These are phyloP conservation scores for Carettochelys insculpta DNA, from an alignment of 2,113 vertebrate species.

Conservation along the genomic window DNA sequence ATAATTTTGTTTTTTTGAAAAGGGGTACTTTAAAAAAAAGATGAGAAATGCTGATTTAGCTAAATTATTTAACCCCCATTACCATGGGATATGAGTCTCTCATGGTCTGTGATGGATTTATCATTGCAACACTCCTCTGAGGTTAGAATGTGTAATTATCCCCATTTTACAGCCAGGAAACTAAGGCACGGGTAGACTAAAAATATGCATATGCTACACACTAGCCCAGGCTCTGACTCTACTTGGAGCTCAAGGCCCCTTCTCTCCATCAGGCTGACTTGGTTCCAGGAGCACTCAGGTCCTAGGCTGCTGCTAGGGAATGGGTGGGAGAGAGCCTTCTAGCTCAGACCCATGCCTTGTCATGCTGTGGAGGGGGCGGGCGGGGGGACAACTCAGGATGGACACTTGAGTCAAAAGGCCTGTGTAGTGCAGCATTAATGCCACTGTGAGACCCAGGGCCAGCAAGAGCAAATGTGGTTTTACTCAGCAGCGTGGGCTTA, in stretches of 20 bases:
- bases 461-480: background rate
- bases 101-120: accelerated
- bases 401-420: background rate
- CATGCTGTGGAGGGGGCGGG: background rate
- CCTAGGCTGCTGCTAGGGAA: background rate
- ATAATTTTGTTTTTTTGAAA: too few species aligned
- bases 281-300: background rate
- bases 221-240: background rate
- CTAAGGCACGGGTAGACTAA: background rate
- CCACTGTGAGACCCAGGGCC: background rate
- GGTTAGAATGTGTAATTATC: background rate
- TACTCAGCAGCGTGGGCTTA: background rate
- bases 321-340: background rate
- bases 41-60: too few species aligned
- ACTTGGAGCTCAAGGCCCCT: background rate
- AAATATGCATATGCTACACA: background rate
- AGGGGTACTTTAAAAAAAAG: too few species aligned
- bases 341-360: too few species aligned
- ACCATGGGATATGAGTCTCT: background rate
- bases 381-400: background rate
- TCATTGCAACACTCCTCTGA: background rate
- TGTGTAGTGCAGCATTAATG: background rate
- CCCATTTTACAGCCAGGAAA: background rate
- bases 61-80: background rate
- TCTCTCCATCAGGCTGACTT: background rate